Evolutionary conservation across 2,113 vertebrate genomes (phyloP).

Genomic region (Carollia perspicillata): DNA sequence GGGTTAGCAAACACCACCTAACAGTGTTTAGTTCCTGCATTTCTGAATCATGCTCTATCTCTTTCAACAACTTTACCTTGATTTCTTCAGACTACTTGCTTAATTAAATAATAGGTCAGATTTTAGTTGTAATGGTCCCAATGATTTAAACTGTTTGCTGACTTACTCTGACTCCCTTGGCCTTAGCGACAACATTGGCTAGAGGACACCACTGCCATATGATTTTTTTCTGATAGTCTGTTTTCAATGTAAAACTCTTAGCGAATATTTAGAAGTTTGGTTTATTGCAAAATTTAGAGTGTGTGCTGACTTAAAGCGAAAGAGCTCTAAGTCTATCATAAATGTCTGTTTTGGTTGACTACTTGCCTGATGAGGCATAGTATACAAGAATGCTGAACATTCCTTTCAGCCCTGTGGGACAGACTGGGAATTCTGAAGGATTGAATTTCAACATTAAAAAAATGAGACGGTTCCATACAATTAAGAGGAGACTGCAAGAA

Average conservation of each 20-base stretch:
- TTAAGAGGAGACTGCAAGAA: conserved; percentile 46
- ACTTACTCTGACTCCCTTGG: not conserved
- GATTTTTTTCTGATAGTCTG: not conserved
- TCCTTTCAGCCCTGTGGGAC: conserved; percentile 35
- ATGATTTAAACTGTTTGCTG: not conserved
- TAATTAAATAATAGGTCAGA: not conserved
- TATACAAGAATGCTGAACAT: conserved; percentile 15
- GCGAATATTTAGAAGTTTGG: conserved; percentile 24
- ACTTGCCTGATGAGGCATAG: conserved; percentile 26
- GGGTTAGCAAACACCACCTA: not conserved
- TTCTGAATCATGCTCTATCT: not conserved
- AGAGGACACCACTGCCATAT: not conserved
- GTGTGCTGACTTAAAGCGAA: conserved; percentile 15
- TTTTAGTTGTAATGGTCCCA: not conserved
- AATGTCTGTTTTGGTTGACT: conserved; percentile 41
- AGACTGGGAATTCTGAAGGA: conserved; percentile 15
- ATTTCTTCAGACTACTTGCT: conserved; percentile 17
- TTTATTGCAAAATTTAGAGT: conserved; percentile 16
- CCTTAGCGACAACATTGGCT: not conserved
- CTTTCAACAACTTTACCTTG: not conserved
- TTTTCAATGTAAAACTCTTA: not conserved
- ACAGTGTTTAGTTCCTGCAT: not conserved
- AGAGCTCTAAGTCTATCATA: conserved; percentile 5
- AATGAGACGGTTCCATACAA: conserved; percentile 45
- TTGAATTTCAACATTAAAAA: conserved; percentile 26